Conservation (phyloP, 2,797 vertebrate species). For the Paguma larvata region DNA sequence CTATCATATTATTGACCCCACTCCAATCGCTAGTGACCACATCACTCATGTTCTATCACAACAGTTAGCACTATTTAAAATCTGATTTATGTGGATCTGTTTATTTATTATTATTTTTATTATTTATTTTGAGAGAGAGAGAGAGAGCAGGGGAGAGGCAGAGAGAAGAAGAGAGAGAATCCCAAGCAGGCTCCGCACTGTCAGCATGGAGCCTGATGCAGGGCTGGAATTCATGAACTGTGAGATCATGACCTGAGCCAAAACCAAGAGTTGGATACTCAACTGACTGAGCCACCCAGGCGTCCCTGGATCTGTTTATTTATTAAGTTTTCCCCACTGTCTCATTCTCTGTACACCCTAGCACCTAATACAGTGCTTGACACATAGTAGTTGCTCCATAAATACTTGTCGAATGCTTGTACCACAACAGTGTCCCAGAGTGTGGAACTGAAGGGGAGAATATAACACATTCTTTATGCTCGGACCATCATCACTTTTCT, state of each 20-base stretch:
- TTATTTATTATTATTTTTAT: not conserved
- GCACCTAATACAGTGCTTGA: not conserved
- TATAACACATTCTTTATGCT: not conserved
- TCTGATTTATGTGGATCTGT: not conserved
- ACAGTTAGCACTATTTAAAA: not conserved
- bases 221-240: too few species aligned
- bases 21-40: not conserved
- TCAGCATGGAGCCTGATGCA: too few species aligned
- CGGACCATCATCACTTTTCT: not conserved
- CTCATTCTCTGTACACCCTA: not conserved
- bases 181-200: too few species aligned
- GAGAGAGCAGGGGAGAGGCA: too few species aligned
- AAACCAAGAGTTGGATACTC: too few species aligned
- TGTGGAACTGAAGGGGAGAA: not conserved
- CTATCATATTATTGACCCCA: accelerated
- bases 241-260: too few species aligned
- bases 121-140: too few species aligned
- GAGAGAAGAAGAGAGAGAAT: too few species aligned
- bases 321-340: not conserved
- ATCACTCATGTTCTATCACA: not conserved
- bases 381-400: not conserved
- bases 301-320: not conserved
- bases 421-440: not conserved
- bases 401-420: not conserved
- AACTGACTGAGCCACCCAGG: too few species aligned